A percentile compares a stretch with the other conserved stretches of the same genome.
Conservation (phyloP, 1,140 invertebrate species). For the Cotesia vestalis region DNA sequence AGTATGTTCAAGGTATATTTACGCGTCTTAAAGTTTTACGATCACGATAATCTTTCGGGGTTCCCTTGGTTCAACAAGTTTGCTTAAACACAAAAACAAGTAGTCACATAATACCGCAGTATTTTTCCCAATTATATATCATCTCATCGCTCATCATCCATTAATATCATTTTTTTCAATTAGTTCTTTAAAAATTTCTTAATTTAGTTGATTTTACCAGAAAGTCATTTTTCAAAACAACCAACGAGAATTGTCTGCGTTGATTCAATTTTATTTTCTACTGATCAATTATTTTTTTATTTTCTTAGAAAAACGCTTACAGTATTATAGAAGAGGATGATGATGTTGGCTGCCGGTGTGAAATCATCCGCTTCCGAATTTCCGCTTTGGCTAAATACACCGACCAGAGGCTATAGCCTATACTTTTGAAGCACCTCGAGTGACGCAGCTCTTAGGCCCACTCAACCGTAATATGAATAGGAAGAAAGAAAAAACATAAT, state of each 20-base stretch:
- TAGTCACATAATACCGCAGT: not conserved
- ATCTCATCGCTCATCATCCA: too few relatives aligned
- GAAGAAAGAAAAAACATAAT: not conserved
- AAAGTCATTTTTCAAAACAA: slow-evolving; percentile 38
- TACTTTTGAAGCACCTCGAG: not conserved
- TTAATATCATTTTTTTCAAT: too few relatives aligned
- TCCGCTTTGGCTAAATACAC: slow-evolving; percentile 22
- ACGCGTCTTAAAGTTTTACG: slow-evolving; percentile 14
- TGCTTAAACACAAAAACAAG: not conserved
- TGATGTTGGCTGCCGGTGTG: slow-evolving; percentile 32
- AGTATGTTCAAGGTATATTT: slow-evolving; percentile 1
- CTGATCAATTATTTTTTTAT: slow-evolving; percentile 29
- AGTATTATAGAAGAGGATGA: not conserved
- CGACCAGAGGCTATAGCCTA: not conserved
- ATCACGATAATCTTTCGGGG: not conserved
- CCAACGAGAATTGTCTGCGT: slow-evolving; percentile 34
- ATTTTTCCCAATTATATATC: too few relatives aligned
- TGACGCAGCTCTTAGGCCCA: not conserved
- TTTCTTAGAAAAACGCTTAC: slow-evolving; percentile 33
- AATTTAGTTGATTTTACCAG: not conserved
- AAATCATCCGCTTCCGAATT: slow-evolving; percentile 43
- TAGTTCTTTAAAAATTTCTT: too few relatives aligned
- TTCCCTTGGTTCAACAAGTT: not conserved
- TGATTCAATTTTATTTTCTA: slow-evolving; percentile 33
- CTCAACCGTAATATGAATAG: not conserved